These are phyloP conservation scores for Manis crassicaudata DNA, from an alignment of 2,797 vertebrate species.

Conservation along the genomic window DNA sequence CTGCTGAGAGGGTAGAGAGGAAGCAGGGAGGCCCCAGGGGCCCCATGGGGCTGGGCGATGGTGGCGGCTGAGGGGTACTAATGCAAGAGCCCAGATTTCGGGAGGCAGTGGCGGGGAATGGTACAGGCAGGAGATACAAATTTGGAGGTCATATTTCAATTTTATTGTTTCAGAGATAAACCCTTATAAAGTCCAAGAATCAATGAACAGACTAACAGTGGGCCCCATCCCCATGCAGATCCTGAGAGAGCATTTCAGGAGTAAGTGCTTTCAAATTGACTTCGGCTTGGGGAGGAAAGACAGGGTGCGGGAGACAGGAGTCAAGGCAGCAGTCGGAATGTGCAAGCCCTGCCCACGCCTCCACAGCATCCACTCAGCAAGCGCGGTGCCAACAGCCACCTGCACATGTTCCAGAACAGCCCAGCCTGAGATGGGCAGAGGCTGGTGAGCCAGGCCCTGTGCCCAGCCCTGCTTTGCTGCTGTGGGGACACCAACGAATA, in stretches of 20 bases:
- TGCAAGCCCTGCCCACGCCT: not conserved
- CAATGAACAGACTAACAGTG: not conserved
- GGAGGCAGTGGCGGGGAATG: accelerated
- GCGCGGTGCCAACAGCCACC: not conserved
- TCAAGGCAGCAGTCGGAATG: not conserved
- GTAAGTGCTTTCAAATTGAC: not conserved
- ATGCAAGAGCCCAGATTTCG: accelerated
- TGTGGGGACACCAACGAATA: not conserved
- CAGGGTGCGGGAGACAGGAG: too few species aligned
- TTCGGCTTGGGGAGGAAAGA: not conserved
- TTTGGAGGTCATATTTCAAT: not conserved
- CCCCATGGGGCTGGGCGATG: not conserved
- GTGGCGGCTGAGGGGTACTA: not conserved
- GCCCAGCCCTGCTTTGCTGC: too few species aligned
- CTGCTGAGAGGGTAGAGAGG: not conserved
- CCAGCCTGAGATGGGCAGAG: too few species aligned
- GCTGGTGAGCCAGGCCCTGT: accelerated
- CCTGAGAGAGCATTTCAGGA: not conserved
- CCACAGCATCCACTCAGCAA: not conserved
- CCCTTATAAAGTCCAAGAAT: not conserved
- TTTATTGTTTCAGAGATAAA: not conserved
- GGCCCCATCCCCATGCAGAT: not conserved
- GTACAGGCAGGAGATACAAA: not conserved
- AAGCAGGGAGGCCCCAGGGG: not conserved
- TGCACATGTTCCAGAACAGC: not conserved